Base-by-base conservation (phyloP, 2,888 invertebrate genomes). In the Nycteola revayana region DNA sequence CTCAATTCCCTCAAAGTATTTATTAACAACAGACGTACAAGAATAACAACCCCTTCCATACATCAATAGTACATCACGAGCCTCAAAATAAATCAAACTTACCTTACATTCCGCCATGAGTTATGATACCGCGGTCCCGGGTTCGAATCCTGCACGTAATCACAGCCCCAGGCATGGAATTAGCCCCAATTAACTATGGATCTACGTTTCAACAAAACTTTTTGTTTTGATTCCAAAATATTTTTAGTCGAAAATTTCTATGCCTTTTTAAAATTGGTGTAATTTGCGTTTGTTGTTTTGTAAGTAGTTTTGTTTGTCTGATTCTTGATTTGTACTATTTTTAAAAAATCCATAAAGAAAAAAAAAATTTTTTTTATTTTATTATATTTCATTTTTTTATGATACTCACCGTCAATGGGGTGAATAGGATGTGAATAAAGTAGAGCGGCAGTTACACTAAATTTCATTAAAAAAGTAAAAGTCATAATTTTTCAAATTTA, bases 151-250 rank as follows among this genome's bases (percentile, higher is more conserved):
- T 49, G 49, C 7, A 45, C 44, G 52, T 73, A 76, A 75, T 77
- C 65, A 52, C 49, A 27, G 62, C 79, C 73, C 32, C 42, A 25
- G 67, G 79, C 56, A 42, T 37, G 44, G 66, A 76, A 78, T 77
- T 77, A 76, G 66, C 51, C 57, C 55, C 70, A 79, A 78, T 79
- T 77, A 78, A 62, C 55, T 40, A 39, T 11, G 53, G 37, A 21
- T 42, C 51, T 40, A 49, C 57, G 64, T 69, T 69, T 69, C 64
- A 54, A 69, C 62, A 68, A 66, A 63, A 37, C 49, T 56, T 66
- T 61, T 51, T 55, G 40, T 64, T 63, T 58, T 45, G 42, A 59
- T 37, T 33, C 29, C 49, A 23, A 28, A 31, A 58, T 32, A 35
- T 26, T 54, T 53, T 54, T 45, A 18, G 35, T 34, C 22, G 4